Conservation (phyloP, 2,113 vertebrate species). For the Irena cyanogastra region DNA sequence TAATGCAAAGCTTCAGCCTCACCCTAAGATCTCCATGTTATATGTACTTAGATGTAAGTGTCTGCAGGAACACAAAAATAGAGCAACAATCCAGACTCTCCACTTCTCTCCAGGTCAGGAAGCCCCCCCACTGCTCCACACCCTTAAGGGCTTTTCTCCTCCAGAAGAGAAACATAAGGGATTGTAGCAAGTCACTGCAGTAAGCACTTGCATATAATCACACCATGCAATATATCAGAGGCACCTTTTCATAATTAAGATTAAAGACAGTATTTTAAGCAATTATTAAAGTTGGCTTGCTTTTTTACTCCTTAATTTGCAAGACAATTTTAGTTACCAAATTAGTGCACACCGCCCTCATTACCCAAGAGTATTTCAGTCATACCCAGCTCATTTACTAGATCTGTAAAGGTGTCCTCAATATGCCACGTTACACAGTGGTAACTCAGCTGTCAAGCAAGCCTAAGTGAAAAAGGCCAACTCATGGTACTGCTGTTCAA, state of each 20-base stretch:
- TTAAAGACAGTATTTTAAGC: not conserved
- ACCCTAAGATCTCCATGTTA: not conserved
- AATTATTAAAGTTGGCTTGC: constrained; percentile 27
- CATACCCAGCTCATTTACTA: not conserved
- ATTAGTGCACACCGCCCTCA: not conserved
- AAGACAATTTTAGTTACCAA: constrained; percentile 17
- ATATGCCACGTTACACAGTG: not conserved
- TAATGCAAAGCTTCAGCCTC: not conserved
- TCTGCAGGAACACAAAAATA: not conserved
- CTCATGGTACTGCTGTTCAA: constrained; percentile 24
- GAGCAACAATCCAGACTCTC: not conserved
- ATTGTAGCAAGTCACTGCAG: not conserved
- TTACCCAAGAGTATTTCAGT: constrained; percentile 25
- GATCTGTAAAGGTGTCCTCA: not conserved
- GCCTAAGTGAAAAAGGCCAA: not conserved
- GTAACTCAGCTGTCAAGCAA: not conserved
- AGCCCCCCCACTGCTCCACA: not conserved
- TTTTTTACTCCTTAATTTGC: constrained; percentile 44
- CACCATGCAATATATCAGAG: not conserved
- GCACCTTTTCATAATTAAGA: not conserved
- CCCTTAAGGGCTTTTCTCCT: not conserved
- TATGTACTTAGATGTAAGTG: fast-evolving
- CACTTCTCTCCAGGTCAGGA: not conserved
- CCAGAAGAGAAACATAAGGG: not conserved
- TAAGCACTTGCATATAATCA: not conserved